phyloP scores from a whole-genome alignment of 2,888 invertebrate species.

The Phaedon cochleariae region DNA sequence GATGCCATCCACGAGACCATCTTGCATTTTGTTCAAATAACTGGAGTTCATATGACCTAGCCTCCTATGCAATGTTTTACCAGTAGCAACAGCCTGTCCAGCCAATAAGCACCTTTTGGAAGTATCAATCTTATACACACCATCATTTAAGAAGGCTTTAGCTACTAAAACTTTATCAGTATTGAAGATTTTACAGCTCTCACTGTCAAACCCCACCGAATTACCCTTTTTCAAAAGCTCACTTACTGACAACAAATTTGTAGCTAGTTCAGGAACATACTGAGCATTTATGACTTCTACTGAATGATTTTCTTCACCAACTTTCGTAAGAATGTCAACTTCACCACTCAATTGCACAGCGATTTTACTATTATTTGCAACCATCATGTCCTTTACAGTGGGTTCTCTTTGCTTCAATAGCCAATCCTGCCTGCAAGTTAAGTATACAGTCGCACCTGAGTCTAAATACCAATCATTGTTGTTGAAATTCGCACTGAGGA shows the following conservation, averaged over 20 bases:
- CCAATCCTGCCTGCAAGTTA: constrained; percentile 42
- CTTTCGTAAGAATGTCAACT: constrained; percentile 33
- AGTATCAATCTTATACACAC: too few relatives aligned
- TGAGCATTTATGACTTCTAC: too few relatives aligned
- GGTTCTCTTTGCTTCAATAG: constrained; percentile 29
- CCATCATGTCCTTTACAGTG: constrained; percentile 30
- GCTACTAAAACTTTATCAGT: constrained; percentile 34
- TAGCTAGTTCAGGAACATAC: too few relatives aligned
- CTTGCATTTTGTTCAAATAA: too few relatives aligned
- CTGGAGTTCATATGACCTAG: constrained; percentile 25
- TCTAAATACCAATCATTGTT: constrained; percentile 49
- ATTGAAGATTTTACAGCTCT: constrained; percentile 37
- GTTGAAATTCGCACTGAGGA: constrained; percentile 39
- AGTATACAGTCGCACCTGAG: constrained; percentile 47
- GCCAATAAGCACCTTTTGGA: too few relatives aligned
- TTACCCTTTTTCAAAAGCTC: constrained; percentile 43
- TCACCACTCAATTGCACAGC: constrained; percentile 39
- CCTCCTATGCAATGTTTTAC: constrained; percentile 27
- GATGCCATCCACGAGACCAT: too few relatives aligned
- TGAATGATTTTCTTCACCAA: too few relatives aligned
- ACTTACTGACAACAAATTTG: constrained; percentile 43
- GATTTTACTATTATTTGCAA: constrained; percentile 40
- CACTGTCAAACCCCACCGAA: too few relatives aligned
- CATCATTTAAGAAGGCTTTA: constrained; percentile 31
- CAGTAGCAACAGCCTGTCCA: constrained; percentile 39